phyloP scores from a whole-genome alignment of 2,888 invertebrate genomes.

The Drosophila nr. perissopoda region DNA sequence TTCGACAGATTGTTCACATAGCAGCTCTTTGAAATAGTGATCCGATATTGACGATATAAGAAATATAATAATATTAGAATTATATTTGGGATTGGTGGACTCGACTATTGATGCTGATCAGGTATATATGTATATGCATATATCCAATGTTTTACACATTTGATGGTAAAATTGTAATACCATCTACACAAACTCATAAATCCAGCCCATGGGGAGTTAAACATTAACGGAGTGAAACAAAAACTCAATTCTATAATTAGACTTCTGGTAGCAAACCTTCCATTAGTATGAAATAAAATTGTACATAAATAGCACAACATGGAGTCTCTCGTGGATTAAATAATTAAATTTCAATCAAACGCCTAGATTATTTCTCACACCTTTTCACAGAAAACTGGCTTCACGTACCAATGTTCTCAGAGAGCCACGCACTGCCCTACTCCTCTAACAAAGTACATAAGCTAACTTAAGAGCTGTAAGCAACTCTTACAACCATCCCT shows the following conservation, averaged over 20 bases:
- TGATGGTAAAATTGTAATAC: not conserved
- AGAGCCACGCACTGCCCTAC: not conserved
- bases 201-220: not conserved
- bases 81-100: not conserved
- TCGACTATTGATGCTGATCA: not conserved
- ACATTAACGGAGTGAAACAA: not conserved
- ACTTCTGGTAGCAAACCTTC: not conserved
- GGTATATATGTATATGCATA: not conserved
- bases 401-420: not conserved
- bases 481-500: not conserved
- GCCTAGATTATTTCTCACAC: not conserved
- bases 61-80: too few relatives aligned
- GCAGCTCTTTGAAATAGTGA: not conserved
- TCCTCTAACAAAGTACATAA: not conserved
- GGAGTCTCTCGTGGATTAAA: not conserved
- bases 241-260: not conserved
- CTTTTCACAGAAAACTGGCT: not conserved
- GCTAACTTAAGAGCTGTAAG: not conserved
- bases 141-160: not conserved
- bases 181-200: not conserved
- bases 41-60: not conserved
- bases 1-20: not conserved
- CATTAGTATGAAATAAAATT: not conserved
- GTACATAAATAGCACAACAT: not conserved
- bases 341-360: not conserved